A percentile compares a stretch with the other conserved stretches of the same genome.
phyloP scores from a whole-genome alignment of 2,113 vertebrate genomes.

The Gavia stellata region DNA sequence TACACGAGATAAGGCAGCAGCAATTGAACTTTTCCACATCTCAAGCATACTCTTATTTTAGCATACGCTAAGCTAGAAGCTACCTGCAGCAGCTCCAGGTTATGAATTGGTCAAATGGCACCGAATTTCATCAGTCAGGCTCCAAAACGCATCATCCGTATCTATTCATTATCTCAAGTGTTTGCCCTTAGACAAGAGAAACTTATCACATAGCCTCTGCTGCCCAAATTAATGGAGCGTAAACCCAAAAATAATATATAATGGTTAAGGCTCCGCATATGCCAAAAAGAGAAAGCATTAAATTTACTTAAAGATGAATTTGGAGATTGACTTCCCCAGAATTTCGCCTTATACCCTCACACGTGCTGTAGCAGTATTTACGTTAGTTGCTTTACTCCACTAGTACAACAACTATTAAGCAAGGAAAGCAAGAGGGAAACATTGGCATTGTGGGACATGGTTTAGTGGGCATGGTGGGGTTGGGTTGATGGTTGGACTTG shows the following conservation, averaged over 20 bases:
- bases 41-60: neutral
- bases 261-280: neutral
- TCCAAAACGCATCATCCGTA: neutral
- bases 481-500: too few species aligned
- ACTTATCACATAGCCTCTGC: neutral
- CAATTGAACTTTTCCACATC: neutral
- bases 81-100: neutral
- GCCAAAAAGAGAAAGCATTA: neutral
- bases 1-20: neutral
- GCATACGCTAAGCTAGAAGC: neutral
- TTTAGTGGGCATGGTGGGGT: too few species aligned
- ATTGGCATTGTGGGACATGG: too few species aligned
- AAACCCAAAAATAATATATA: neutral
- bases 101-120: neutral
- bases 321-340: neutral
- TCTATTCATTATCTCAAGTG: neutral
- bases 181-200: neutral
- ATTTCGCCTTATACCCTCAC: neutral
- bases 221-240: neutral
- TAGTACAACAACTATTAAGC: neutral
- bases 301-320: neutral
- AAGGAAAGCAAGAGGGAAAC: neutral
- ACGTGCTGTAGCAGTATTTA: neutral
- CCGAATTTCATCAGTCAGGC: neutral
- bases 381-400: neutral